phyloP scores from a whole-genome alignment of 1,140 invertebrate genomes.

The Brachionus plicatilis region DNA sequence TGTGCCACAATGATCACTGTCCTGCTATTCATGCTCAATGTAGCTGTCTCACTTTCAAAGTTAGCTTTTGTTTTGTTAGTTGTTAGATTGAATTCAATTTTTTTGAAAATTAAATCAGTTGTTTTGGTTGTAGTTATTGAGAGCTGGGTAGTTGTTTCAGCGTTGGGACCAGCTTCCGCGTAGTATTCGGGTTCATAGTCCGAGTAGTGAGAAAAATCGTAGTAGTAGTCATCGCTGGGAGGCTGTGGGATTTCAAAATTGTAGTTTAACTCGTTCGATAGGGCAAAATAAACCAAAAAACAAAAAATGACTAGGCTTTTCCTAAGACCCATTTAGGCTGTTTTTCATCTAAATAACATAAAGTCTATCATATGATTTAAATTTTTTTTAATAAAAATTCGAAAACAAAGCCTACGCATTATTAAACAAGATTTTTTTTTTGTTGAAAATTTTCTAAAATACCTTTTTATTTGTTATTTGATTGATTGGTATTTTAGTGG shows the following conservation, averaged over 20 bases:
- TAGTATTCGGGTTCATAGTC: neutral
- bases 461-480: constrained; percentile 33
- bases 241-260: neutral
- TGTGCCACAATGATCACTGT: neutral
- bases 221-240: constrained; percentile 4
- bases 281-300: neutral
- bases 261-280: neutral
- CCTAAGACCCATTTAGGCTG: neutral
- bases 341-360: constrained; percentile 16
- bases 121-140: neutral
- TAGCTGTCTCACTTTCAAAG: neutral
- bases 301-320: neutral
- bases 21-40: neutral
- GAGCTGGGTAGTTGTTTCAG: neutral
- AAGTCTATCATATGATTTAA: neutral
- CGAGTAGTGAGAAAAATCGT: neutral
- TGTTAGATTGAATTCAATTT: neutral
- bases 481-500: constrained; percentile 27
- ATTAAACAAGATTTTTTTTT: neutral
- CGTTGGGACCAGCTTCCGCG: neutral
- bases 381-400: neutral
- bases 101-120: neutral
- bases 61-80: neutral
- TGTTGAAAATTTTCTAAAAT: neutral
- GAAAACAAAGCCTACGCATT: constrained; percentile 13